These are phyloP conservation scores for Gymnoscelis rufifasciata DNA, from an alignment of 2,888 invertebrate species.

Conservation along the genomic window DNA sequence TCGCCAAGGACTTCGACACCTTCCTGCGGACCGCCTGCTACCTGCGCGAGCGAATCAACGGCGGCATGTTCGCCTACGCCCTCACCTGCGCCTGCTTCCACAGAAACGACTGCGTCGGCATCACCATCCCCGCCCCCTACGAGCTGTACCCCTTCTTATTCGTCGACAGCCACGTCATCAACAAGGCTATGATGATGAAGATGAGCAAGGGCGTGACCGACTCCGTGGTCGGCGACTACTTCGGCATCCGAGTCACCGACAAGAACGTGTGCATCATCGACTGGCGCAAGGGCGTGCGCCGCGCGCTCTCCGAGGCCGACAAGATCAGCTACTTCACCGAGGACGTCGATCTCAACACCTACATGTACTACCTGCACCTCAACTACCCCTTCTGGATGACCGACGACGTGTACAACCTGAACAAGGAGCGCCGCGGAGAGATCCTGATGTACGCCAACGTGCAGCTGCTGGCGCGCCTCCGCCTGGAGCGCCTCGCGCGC, in stretches of 20 bases:
- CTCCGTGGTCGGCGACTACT: conserved; percentile 74
- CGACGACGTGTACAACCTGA: conserved; percentile 69
- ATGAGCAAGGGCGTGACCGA: conserved; percentile 79
- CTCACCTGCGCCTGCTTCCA: conserved; percentile 83
- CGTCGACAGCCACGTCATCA: conserved; percentile 84
- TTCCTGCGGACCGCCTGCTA: conserved; percentile 84
- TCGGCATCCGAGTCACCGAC: conserved; percentile 69
- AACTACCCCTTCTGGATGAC: conserved; percentile 85
- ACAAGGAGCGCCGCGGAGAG: conserved; percentile 77
- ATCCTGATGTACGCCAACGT: conserved; percentile 80
- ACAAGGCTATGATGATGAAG: conserved; percentile 82
- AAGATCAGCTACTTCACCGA: conserved; percentile 85
- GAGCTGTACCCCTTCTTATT: conserved; percentile 89
- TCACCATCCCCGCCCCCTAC: conserved; percentile 85
- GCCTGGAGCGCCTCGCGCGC: conserved; percentile 71
- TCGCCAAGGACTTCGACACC: conserved; percentile 83
- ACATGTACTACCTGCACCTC: conserved; percentile 83
- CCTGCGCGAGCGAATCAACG: conserved; percentile 84
- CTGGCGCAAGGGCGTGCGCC: conserved; percentile 82
- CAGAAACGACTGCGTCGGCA: conserved; percentile 81
- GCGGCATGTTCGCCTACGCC: conserved; percentile 86
- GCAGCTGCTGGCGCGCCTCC: conserved; percentile 81
- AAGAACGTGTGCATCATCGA: conserved; percentile 81
- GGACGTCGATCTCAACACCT: conserved; percentile 86
- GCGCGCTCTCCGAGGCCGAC: conserved; percentile 79